phyloP scores from a whole-genome alignment of 2,888 invertebrate species.

The Lordiphosa andalusiaca region DNA sequence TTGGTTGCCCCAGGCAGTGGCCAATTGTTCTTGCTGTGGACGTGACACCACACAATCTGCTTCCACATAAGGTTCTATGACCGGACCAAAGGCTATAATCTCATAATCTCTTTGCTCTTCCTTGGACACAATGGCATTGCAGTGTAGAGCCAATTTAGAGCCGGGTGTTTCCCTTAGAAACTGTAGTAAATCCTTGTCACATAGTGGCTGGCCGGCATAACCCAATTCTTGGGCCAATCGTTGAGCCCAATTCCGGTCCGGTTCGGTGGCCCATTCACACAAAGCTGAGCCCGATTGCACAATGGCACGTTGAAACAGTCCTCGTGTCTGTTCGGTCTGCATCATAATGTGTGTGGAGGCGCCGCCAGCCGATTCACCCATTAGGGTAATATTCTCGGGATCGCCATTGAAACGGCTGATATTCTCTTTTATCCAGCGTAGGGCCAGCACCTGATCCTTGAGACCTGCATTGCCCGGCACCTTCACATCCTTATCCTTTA shows the following conservation, averaged over 20 bases:
- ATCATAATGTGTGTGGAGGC: constrained; percentile 80
- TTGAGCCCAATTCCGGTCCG: constrained; percentile 35
- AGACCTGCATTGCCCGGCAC: constrained; percentile 82
- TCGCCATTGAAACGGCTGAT: constrained; percentile 81
- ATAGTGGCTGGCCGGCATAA: constrained; percentile 22
- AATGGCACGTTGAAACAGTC: constrained; percentile 78
- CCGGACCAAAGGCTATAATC: constrained; percentile 74
- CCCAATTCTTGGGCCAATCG: constrained; percentile 45
- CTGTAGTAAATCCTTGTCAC: constrained; percentile 44
- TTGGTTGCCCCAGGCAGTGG: constrained; percentile 62
- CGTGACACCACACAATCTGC: constrained; percentile 73
- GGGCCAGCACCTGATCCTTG: constrained; percentile 81
- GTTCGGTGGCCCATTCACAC: constrained; percentile 50
- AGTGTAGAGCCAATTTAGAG: constrained; percentile 47
- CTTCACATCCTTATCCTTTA: constrained; percentile 80
- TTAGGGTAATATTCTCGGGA: constrained; percentile 81
- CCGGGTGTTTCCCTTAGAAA: constrained; percentile 36
- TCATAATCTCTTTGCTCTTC: constrained; percentile 67
- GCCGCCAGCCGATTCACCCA: constrained; percentile 82
- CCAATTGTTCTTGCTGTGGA: constrained; percentile 67
- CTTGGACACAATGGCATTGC: constrained; percentile 60
- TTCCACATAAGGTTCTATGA: constrained; percentile 73
- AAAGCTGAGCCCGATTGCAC: constrained; percentile 72
- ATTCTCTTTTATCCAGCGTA: constrained; percentile 81
- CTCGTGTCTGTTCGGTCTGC: constrained; percentile 80